Base-by-base conservation (phyloP, 2,888 invertebrate species). In the Meghimatium bilineatum region DNA sequence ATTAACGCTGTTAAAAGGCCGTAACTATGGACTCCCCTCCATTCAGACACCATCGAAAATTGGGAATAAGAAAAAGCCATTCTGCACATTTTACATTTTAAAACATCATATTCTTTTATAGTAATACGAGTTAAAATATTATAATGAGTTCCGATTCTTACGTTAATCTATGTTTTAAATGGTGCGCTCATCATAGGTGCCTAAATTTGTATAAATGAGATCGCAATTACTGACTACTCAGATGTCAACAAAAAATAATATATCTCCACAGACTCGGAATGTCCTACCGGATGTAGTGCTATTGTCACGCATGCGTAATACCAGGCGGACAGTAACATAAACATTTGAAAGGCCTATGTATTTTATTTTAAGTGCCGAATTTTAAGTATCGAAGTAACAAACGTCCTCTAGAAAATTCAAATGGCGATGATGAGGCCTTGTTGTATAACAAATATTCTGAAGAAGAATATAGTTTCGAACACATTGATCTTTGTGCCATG, bases 251-350 rank as follows among this genome's bases (percentile, higher is more conserved):
- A 82, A 29, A 63, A 74, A 20, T 17, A 74, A 52, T 5, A 8
- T 52, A 79, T 79, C 78, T 82, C 72, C 81, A 56, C 49, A 71
- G 63, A 77, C 80, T 80, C 83, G 77, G 83, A 83, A 83, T 76
- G 83, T 52, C n/a, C 56, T 29, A n/a, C 44, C 52, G 83, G 76
- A 77, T 49, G 56, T 77, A 32, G 8, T 12, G 34, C 34, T 38
- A 12, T 2, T n/a, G 12, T 36, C n/a, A 38, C 78, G 78, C 78
- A 78, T 78, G 78, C 78, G 44, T 71, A 34, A 49, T 44, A 56
- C 14, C 56, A 56, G 56, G 3, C 56, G 56, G n/a, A 17, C 23
- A 12, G 20, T 56, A 23, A 8, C 49, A 49, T 23, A 63, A 6
- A 63, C 26, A 10, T n/a, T 63, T n/a, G 26, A n/a, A 63, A 63